Conservation (phyloP, 2,888 invertebrate species). For the Diarsia mendica region DNA sequence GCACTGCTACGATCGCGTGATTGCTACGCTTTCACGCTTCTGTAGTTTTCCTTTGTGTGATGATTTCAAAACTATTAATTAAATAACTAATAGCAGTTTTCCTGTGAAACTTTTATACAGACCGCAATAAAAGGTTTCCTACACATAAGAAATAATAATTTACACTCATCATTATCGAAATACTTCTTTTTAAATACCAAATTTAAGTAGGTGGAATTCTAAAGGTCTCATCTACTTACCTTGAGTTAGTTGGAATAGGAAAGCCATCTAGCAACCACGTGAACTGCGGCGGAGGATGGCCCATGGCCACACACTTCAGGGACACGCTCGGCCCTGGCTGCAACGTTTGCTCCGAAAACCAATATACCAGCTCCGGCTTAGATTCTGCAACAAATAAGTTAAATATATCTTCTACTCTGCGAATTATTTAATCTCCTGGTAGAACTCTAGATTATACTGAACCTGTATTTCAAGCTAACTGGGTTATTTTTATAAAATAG, state of each 20-base stretch:
- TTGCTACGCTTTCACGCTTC: background rate
- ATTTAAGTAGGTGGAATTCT: background rate
- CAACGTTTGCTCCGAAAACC: slow-evolving; percentile 97
- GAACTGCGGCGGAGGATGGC: slow-evolving; percentile 98
- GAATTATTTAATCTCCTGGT: slow-evolving; percentile 27
- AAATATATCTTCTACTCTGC: slow-evolving; percentile 12
- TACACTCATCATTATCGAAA: background rate
- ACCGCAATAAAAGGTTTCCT: background rate
- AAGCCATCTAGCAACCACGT: slow-evolving; percentile 97
- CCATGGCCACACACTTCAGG: slow-evolving; percentile 97
- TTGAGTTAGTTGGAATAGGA: slow-evolving; percentile 93
- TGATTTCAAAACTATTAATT: slow-evolving; percentile 7
- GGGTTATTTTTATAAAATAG: slow-evolving; percentile 49
- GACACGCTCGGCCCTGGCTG: slow-evolving; percentile 98
- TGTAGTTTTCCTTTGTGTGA: slow-evolving; percentile 22
- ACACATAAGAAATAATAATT: no score
- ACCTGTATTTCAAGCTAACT: slow-evolving; percentile 47
- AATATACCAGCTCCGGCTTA: slow-evolving; percentile 96
- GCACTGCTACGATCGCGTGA: slow-evolving; percentile 36
- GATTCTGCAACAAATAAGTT: slow-evolving; percentile 91
- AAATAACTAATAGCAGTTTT: background rate
- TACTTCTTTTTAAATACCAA: background rate
- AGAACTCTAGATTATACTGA: slow-evolving; percentile 18
- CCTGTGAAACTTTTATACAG: background rate
- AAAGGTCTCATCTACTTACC: slow-evolving; percentile 80